Conservation (phyloP, 2,113 vertebrate genomes). For the Chlorocebus sabaeus region DNA sequence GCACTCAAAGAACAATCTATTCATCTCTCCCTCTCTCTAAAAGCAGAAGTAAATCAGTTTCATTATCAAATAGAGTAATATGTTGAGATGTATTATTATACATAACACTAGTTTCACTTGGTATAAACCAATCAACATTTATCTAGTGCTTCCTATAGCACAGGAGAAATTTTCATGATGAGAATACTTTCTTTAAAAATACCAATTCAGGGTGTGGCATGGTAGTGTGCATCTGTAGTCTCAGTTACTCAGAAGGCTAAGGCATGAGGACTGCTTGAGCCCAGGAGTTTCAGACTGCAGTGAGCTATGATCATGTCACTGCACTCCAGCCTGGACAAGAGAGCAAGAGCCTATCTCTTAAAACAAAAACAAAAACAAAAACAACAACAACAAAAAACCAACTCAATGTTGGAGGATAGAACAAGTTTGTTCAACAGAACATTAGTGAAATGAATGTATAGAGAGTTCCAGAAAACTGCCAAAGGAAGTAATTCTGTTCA, state of each 20-base stretch:
- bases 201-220: background rate
- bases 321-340: too few species aligned
- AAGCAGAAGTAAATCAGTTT: background rate
- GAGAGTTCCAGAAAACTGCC: slow-evolving; percentile 46
- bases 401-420: background rate
- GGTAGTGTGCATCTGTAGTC: too few species aligned
- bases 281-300: too few species aligned
- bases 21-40: background rate
- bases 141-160: background rate
- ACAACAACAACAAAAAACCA: background rate
- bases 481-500: slow-evolving; percentile 38
- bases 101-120: background rate
- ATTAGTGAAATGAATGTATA: slow-evolving; percentile 18
- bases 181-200: slow-evolving; percentile 11
- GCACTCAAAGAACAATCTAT: background rate
- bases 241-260: too few species aligned
- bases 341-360: too few species aligned
- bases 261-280: too few species aligned
- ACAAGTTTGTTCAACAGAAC: background rate
- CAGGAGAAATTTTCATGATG: background rate
- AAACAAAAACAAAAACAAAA: too few species aligned
- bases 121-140: background rate
- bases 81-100: background rate
- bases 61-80: background rate
- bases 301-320: too few species aligned